phyloP scores from a whole-genome alignment of 2,113 vertebrate genomes.

The Melanostigma gelatinosum region DNA sequence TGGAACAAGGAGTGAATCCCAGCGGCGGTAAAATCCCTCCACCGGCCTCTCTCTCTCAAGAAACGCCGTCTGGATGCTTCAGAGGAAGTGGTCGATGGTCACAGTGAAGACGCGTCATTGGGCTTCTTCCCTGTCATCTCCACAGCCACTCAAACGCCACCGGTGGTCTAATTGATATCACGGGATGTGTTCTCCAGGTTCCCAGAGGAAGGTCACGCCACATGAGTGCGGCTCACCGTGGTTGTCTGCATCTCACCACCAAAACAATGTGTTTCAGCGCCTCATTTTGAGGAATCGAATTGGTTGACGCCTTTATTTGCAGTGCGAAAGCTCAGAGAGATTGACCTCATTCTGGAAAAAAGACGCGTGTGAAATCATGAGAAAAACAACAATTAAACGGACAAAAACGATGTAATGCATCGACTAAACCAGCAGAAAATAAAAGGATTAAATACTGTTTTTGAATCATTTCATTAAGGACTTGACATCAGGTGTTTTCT shows the following conservation, averaged over 20 bases:
- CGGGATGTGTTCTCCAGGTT: slow-evolving; percentile 43
- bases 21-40: slow-evolving; percentile 51
- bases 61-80: slow-evolving; percentile 46
- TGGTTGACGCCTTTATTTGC: no score
- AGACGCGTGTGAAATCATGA: no score
- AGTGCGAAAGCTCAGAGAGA: no score
- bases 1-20: slow-evolving; percentile 75
- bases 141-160: slow-evolving; percentile 46
- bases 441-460: no score
- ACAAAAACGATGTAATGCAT: no score
- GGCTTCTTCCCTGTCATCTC: slow-evolving; percentile 44
- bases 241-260: not conserved
- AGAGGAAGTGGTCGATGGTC: slow-evolving; percentile 62
- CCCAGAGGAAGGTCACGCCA: slow-evolving; percentile 45
- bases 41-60: slow-evolving; percentile 19
- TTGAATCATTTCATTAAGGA: not conserved
- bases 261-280: not conserved
- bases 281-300: not conserved
- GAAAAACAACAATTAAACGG: no score
- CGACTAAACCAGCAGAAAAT: no score
- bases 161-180: slow-evolving; percentile 59
- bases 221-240: slow-evolving; percentile 4
- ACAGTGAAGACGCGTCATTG: slow-evolving; percentile 30
- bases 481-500: not conserved
- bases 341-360: no score